Conservation (phyloP, 2,888 invertebrate species). For the Ceratothoa steindachneri region DNA sequence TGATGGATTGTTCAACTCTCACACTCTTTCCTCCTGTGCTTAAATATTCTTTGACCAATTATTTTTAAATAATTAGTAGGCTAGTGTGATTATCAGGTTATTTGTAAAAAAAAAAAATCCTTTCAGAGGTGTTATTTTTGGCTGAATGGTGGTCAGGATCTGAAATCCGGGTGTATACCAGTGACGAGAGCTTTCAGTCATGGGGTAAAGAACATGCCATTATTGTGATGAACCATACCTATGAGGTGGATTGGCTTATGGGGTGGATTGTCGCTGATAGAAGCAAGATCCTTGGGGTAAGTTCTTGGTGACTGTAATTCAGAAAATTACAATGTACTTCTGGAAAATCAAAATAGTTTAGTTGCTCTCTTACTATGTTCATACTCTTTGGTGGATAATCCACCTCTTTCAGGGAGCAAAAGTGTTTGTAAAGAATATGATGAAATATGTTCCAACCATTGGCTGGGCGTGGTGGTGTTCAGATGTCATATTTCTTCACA, state of each 20-base stretch:
- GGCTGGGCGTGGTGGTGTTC: conserved; percentile 97
- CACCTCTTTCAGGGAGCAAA: conserved; percentile 63
- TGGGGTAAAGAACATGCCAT: conserved; percentile 85
- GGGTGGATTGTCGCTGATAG: conserved; percentile 87
- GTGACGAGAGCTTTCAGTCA: conserved; percentile 59
- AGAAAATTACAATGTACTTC: too few species aligned
- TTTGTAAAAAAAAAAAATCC: neutral
- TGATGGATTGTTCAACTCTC: too few species aligned
- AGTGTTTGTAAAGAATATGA: conserved; percentile 88
- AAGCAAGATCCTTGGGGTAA: conserved; percentile 73
- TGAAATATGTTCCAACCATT: conserved; percentile 81
- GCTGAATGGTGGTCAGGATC: conserved; percentile 90
- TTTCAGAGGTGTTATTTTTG: conserved; percentile 82
- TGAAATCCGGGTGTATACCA: conserved; percentile 68
- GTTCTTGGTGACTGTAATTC: conserved; percentile 53
- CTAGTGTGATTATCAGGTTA: neutral
- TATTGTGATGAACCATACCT: conserved; percentile 88
- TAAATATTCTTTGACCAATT: conserved; percentile 4
- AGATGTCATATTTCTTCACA: conserved; percentile 87
- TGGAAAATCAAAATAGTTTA: too few species aligned
- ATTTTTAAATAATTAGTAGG: neutral
- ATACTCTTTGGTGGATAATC: too few species aligned
- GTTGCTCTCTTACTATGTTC: too few species aligned
- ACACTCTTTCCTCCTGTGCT: too few species aligned
- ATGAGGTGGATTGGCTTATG: conserved; percentile 92